Evolutionary conservation across 2,797 vertebrate species (phyloP).

Genomic region (Cossypha polioptera): DNA sequence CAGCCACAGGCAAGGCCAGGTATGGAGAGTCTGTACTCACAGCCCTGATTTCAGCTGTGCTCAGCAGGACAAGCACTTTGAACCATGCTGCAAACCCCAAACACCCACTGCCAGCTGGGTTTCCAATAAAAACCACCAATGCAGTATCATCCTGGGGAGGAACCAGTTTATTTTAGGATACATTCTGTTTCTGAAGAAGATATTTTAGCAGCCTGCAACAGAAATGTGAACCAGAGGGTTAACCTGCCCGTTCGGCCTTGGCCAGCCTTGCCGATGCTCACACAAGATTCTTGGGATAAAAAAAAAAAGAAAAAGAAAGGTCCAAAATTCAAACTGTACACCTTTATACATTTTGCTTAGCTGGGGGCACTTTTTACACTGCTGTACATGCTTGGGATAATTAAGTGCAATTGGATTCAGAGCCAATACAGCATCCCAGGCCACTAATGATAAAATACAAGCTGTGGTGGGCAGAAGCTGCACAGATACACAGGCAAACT

Average conservation of each 20-base stretch:
- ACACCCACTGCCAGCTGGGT: not conserved
- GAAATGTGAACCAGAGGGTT: not conserved
- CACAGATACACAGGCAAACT: conserved; percentile 44
- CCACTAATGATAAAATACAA: not conserved
- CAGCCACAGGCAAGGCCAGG: not conserved
- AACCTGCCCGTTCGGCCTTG: not conserved
- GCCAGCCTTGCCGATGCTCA: conserved; percentile 30
- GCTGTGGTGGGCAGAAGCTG: not conserved
- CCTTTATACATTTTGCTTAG: conserved; percentile 14
- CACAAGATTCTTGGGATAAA: not conserved
- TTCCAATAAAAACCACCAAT: not conserved
- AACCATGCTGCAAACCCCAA: fast-evolving
- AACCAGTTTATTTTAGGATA: conserved; percentile 60
- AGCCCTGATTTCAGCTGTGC: fast-evolving
- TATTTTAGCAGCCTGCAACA: conserved; percentile 3
- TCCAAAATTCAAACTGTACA: conserved; percentile 10
- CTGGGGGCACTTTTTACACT: not conserved
- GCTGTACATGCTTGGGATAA: conserved; percentile 17
- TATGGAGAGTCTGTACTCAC: fast-evolving
- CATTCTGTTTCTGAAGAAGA: conserved; percentile 12
- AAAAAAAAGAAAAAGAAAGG: not conserved
- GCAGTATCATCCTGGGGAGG: not conserved
- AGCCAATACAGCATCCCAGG: conserved; percentile 12
- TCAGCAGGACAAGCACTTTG: not conserved
- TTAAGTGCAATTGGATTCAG: not conserved